Evolutionary conservation across 30 jellyfish, hydroid and myxozoan genomes (phyloP).

Genomic region (Hydractinia echinata): DNA sequence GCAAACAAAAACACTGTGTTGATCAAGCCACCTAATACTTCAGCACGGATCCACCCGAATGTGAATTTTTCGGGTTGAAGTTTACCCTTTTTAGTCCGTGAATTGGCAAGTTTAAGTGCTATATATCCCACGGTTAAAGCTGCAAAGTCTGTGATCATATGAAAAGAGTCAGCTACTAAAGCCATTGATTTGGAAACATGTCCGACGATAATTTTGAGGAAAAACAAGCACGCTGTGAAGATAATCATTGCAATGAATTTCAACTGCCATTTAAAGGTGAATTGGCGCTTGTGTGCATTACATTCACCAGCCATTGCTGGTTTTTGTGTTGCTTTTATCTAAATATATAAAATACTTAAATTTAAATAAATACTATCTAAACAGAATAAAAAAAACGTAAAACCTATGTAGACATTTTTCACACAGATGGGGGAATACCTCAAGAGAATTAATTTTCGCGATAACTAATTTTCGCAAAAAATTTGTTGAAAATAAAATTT

Average conservation of each 20-base stretch:
- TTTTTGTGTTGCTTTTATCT: no score
- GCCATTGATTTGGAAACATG: slow-evolving; percentile 70
- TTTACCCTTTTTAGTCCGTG: slow-evolving; percentile 31
- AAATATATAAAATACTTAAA: no score
- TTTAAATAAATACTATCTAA: no score
- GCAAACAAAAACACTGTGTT: slow-evolving; percentile 80
- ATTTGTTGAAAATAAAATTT: no score
- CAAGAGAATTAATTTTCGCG: no score
- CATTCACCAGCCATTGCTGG: no score
- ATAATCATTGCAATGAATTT: slow-evolving; percentile 63
- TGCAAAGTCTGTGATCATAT: slow-evolving; percentile 66
- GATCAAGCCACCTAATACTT: slow-evolving; percentile 76
- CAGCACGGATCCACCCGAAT: slow-evolving; percentile 85
- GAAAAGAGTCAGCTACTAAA: slow-evolving; percentile 79
- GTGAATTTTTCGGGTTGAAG: slow-evolving; percentile 34
- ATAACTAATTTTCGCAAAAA: no score
- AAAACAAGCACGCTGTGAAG: slow-evolving; percentile 50
- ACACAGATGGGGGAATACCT: no score
- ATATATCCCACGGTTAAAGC: slow-evolving; percentile 63
- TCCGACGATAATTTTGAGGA: slow-evolving; percentile 62
- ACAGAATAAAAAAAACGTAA: no score
- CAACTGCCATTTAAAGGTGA: slow-evolving; percentile 39
- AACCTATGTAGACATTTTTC: no score
- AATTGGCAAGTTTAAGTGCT: slow-evolving; percentile 55
- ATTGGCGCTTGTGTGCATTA: neutral